A percentile compares a stretch with the other conserved stretches of the same genome.
phyloP scores from a whole-genome alignment of 2,888 invertebrate species.

The Leucania comma region DNA sequence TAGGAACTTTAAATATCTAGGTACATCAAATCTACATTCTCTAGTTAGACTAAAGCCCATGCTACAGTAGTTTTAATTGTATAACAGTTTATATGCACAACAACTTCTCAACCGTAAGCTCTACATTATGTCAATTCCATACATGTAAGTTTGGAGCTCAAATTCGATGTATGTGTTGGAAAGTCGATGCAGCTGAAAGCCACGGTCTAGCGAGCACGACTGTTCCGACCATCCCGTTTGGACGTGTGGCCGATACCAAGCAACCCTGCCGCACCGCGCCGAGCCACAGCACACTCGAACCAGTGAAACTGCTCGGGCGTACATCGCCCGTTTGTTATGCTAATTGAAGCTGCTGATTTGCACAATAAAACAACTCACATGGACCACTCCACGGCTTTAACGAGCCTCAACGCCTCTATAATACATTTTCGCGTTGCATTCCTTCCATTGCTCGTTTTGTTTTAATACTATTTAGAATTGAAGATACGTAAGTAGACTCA shows the following conservation, averaged over 20 bases:
- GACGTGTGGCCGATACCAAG: slow-evolving; percentile 86
- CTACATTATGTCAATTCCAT: slow-evolving; percentile 47
- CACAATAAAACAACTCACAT: slow-evolving; percentile 84
- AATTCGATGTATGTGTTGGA: slow-evolving; percentile 74
- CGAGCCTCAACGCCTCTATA: slow-evolving; percentile 69
- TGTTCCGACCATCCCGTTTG: slow-evolving; percentile 65
- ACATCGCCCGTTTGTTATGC: slow-evolving; percentile 82
- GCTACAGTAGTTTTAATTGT: neutral
- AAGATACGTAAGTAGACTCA: slow-evolving; percentile 20
- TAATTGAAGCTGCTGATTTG: slow-evolving; percentile 85
- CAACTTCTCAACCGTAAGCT: slow-evolving; percentile 20
- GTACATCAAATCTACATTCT: neutral
- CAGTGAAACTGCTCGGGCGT: slow-evolving; percentile 70
- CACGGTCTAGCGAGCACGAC: slow-evolving; percentile 85
- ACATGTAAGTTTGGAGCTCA: slow-evolving; percentile 59
- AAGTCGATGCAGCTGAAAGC: slow-evolving; percentile 79
- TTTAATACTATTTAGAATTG: slow-evolving; percentile 16
- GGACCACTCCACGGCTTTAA: slow-evolving; percentile 76
- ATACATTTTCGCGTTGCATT: slow-evolving; percentile 47
- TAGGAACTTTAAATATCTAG: too few relatives aligned
- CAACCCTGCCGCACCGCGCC: slow-evolving; percentile 61
- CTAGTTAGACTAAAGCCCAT: too few relatives aligned
- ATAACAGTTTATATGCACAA: neutral
- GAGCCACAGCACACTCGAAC: slow-evolving; percentile 40
- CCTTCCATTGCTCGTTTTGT: slow-evolving; percentile 45